Conservation (phyloP, 2,113 vertebrate species). For the Brachypteracias leptosomus region DNA sequence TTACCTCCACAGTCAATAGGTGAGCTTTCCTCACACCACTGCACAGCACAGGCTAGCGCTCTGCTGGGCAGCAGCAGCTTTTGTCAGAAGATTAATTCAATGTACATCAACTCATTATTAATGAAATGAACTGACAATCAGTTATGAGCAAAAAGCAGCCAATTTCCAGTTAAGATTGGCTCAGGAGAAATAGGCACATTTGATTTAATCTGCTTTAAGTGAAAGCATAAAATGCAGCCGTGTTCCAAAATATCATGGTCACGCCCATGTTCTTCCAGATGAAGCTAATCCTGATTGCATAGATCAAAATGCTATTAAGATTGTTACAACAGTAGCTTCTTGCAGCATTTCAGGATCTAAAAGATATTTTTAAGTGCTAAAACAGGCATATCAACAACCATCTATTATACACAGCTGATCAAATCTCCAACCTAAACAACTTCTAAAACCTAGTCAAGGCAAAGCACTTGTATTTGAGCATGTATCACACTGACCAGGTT, state of each 20-base stretch:
- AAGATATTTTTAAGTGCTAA: not conserved
- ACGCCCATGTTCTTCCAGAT: not conserved
- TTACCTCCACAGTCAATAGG: not conserved
- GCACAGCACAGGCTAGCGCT: not conserved
- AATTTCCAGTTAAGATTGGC: not conserved
- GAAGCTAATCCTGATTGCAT: not conserved
- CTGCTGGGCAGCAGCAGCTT: not conserved
- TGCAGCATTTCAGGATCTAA: not conserved
- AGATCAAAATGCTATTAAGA: not conserved
- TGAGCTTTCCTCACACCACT: not conserved
- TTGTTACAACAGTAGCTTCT: not conserved
- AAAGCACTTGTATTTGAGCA: not conserved
- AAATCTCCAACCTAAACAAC: not conserved
- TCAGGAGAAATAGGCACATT: not conserved
- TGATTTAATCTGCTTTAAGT: not conserved
- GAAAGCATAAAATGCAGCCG: not conserved
- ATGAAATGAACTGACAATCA: not conserved
- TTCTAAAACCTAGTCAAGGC: not conserved
- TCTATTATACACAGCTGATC: not conserved
- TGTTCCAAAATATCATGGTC: not conserved
- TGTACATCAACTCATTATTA: not conserved
- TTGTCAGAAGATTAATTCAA: not conserved
- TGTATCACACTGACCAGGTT: not conserved
- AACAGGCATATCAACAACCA: not conserved
- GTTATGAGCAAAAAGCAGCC: not conserved